phyloP scores from a whole-genome alignment of 2,113 vertebrate species.

The Aspidoscelis tigris region DNA sequence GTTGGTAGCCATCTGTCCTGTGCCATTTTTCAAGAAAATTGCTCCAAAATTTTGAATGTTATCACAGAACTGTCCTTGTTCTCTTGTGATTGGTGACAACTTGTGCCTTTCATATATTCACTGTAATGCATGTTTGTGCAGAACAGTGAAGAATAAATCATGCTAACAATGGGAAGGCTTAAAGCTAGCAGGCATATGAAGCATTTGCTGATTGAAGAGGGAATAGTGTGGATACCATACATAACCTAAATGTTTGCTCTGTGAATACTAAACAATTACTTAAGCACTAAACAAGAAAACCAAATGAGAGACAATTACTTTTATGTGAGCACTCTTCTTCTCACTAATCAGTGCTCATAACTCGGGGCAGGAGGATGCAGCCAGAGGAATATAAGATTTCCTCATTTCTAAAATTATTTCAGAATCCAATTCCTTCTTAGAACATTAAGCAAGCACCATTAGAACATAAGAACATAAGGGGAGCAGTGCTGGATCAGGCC shows the following conservation, averaged over 20 bases:
- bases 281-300: not conserved
- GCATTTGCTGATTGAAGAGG: not conserved
- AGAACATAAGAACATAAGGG: too few species aligned
- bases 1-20: too few species aligned
- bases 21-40: not conserved
- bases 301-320: constrained; percentile 14
- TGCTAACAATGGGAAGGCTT: constrained; percentile 11
- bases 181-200: not conserved
- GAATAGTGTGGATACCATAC: not conserved
- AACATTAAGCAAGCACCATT: too few species aligned
- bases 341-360: too few species aligned
- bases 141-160: constrained; percentile 11
- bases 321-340: not conserved
- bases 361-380: not conserved
- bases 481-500: too few species aligned
- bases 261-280: constrained; percentile 13
- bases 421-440: too few species aligned
- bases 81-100: not conserved
- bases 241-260: constrained; percentile 14
- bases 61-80: not conserved
- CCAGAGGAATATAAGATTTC: not conserved
- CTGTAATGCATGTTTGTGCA: not conserved
- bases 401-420: not conserved
- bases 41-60: not conserved
- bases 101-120: not conserved